Conservation (phyloP, 1,140 invertebrate species). For the Pseudobourletiella spinata region DNA sequence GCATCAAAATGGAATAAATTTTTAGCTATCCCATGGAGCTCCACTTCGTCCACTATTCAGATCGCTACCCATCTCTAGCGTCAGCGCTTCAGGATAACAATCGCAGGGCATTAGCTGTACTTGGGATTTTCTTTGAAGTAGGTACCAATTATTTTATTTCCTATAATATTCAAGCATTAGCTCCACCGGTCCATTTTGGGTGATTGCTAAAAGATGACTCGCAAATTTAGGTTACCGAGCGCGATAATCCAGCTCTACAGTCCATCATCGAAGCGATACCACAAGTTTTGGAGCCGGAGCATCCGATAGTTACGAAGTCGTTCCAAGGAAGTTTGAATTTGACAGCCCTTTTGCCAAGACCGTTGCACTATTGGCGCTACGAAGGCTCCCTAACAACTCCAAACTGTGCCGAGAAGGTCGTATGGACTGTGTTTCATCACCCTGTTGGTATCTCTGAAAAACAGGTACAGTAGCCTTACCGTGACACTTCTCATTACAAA, state of each 20-base stretch:
- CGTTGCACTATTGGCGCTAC: slow-evolving; percentile 43
- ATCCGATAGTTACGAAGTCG: background rate
- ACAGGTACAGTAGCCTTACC: slow-evolving; percentile 37
- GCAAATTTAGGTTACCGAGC: slow-evolving; percentile 27
- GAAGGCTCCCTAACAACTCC: slow-evolving; percentile 48
- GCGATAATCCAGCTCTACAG: slow-evolving; percentile 38
- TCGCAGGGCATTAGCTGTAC: slow-evolving; percentile 43
- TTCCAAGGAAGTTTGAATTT: slow-evolving; percentile 32
- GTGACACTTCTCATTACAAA: background rate
- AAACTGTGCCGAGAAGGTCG: slow-evolving; percentile 46
- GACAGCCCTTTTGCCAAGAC: slow-evolving; percentile 36
- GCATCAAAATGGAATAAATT: background rate
- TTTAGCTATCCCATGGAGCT: slow-evolving; percentile 37
- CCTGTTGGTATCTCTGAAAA: slow-evolving; percentile 39
- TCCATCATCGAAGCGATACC: slow-evolving; percentile 37
- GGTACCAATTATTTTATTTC: no score
- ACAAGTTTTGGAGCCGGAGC: slow-evolving; percentile 20
- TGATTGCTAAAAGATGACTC: no score
- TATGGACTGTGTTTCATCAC: slow-evolving; percentile 46
- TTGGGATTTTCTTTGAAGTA: slow-evolving; percentile 47
- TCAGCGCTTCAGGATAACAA: slow-evolving; percentile 43
- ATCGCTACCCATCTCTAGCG: slow-evolving; percentile 40
- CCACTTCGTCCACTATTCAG: slow-evolving; percentile 47
- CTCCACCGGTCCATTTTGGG: no score
- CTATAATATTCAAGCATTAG: no score